Evolutionary conservation across 2,113 vertebrate species (phyloP).

Genomic region (Hyaena hyaena): DNA sequence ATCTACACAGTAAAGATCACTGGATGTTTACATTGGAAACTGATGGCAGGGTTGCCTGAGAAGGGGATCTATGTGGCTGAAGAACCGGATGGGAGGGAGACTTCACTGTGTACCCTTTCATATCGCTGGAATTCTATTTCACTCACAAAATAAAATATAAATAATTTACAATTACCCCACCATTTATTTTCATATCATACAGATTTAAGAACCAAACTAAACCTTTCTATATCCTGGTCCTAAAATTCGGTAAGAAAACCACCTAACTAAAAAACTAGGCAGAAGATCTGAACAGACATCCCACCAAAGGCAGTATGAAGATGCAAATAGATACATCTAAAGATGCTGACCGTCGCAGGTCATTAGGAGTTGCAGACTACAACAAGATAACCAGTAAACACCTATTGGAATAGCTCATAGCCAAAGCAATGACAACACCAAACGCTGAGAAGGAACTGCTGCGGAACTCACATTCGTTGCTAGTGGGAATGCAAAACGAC

Average conservation of each 20-base stretch:
- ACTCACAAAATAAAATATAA: slow-evolving; percentile 8
- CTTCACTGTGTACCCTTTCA: background rate
- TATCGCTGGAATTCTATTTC: slow-evolving; percentile 1
- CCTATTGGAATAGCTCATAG: background rate
- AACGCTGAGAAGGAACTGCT: background rate
- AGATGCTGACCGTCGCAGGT: background rate
- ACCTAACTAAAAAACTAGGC: background rate
- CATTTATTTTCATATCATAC: slow-evolving; percentile 25
- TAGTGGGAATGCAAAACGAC: background rate
- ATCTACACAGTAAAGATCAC: slow-evolving; percentile 3
- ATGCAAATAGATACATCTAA: background rate
- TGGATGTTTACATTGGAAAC: background rate
- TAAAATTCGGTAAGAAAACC: slow-evolving; percentile 21
- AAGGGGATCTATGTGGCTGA: background rate
- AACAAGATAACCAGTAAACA: background rate
- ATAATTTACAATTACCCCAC: background rate
- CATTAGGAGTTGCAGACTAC: background rate
- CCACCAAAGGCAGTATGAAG: background rate
- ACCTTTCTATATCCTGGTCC: background rate
- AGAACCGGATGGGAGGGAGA: background rate
- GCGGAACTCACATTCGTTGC: background rate
- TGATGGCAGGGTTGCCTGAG: background rate
- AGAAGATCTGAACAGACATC: background rate
- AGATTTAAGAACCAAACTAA: background rate
- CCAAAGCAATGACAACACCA: background rate